Conservation (phyloP, 2,113 vertebrate genomes). For the Alosa alosa region DNA sequence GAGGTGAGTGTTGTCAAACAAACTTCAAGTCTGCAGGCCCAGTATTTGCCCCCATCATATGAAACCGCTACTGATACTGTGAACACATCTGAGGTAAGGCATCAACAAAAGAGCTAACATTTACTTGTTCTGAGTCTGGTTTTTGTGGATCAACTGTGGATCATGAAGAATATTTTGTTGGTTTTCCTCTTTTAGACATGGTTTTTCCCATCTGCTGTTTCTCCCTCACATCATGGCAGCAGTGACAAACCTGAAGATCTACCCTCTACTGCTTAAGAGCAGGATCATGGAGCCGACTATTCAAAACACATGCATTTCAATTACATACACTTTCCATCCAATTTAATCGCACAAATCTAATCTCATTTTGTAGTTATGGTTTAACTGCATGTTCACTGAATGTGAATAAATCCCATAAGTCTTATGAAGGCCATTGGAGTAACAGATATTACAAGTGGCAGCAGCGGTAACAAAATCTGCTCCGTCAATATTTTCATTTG, state of each 20-base stretch:
- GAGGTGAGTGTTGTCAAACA: neutral
- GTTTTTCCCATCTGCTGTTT: neutral
- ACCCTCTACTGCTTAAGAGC: neutral
- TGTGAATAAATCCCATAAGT: too few species aligned
- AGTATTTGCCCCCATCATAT: neutral
- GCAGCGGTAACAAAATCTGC: too few species aligned
- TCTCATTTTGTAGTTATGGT: too few species aligned
- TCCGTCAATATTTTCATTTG: too few species aligned
- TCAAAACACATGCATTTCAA: too few species aligned
- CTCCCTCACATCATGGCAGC: neutral
- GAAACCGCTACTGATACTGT: neutral
- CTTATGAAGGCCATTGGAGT: too few species aligned
- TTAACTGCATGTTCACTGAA: too few species aligned
- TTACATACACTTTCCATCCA: too few species aligned
- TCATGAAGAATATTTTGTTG: neutral
- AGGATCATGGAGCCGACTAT: neutral
- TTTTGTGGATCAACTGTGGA: neutral
- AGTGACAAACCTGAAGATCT: neutral
- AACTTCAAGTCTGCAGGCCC: neutral
- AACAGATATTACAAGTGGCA: too few species aligned
- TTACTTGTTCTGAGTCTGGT: neutral
- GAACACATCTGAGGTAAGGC: neutral
- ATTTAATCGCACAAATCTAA: too few species aligned
- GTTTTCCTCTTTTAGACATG: neutral
- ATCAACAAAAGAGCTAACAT: neutral